These are phyloP conservation scores for Ascaphus truei DNA, from an alignment of 2,113 vertebrate species.

Conservation along the genomic window DNA sequence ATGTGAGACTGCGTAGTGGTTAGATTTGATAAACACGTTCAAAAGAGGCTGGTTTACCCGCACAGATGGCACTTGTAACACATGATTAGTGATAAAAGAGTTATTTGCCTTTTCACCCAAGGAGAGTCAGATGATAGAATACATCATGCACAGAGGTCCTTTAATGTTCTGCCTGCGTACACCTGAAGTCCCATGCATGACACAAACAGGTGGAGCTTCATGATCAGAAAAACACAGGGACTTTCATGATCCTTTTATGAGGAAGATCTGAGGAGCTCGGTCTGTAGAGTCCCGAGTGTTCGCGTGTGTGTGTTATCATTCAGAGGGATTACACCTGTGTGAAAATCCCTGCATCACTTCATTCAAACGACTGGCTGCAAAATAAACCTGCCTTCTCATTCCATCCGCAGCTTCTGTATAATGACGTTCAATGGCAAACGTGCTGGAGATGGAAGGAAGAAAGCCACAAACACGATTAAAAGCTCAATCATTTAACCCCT, in stretches of 20 bases:
- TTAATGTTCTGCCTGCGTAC: neutral
- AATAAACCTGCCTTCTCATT: constrained; percentile 3
- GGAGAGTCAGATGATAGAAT: constrained; percentile 3
- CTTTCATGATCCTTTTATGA: constrained; percentile 17
- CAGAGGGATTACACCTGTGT: constrained; percentile 30
- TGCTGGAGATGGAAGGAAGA: neutral
- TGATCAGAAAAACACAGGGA: neutral
- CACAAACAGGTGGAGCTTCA: constrained; percentile 35
- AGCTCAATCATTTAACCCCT: too few relatives aligned
- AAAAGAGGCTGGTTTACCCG: constrained; percentile 22
- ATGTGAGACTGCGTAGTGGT: neutral
- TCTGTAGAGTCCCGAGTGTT: constrained; percentile 20
- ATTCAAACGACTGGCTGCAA: constrained; percentile 8
- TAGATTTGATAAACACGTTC: constrained; percentile 28
- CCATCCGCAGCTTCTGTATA: constrained; percentile 11
- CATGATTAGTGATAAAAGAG: constrained; percentile 28
- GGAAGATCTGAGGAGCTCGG: neutral
- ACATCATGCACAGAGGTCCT: neutral
- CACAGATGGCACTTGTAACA: neutral
- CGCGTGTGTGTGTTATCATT: constrained; percentile 29
- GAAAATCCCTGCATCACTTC: constrained; percentile 20
- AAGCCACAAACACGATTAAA: neutral
- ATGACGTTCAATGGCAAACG: constrained; percentile 5
- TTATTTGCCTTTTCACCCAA: constrained; percentile 6
- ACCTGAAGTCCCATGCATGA: constrained; percentile 18